Evolutionary conservation across 92 coral and sea anemone species (phyloP), one percentile per base, ranked within the genome.

Genomic region (Diadumene lineata): DNA sequence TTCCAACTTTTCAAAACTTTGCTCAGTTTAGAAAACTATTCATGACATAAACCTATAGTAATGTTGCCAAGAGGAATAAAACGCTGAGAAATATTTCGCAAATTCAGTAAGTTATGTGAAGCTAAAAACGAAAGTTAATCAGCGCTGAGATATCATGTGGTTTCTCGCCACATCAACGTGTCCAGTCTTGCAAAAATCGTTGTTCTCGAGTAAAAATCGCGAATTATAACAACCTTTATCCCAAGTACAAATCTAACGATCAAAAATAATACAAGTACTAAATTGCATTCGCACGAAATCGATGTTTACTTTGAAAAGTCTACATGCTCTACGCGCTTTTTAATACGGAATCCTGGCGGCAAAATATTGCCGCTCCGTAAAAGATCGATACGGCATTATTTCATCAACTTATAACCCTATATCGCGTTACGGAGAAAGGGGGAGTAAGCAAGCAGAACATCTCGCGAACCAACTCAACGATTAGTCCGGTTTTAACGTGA

Each of bases 111-210:
- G 19, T 53, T 16, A 58, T 58, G 30, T 23, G 64, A 58, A 58
- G 23, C 3, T 32, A 58, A 58, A 58, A 58, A 58, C 22, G 64
- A 58, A 58, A 58, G 64, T 15, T 26, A 58, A 23, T 58, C 58
- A 53, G 21, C 24, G 58, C 24, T 10, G 29, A 9, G 64, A 1
- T n/a, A n/a, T 58, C 64, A 58, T 22, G 64, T 58, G 64, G 64
- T 58, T 9, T 58, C 24, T 10, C 30, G 7, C 1, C 31, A 7
- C 7, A 22, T 3, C 31, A 22, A 58, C 64, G 22, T 58, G 64
- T 26, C 64, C 64, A 25, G 29, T 58, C 64, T 58, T 58, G 64
- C 64, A 58, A 58, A 58, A 58, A 30, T 26, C 64, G 29, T 3
- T 1, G n/a, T 53, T 53, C 24, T 2, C 4, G n/a, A 15, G n/a